These are phyloP conservation scores for Vireo altiloquus DNA, from an alignment of 2,113 vertebrate genomes.

Conservation along the genomic window DNA sequence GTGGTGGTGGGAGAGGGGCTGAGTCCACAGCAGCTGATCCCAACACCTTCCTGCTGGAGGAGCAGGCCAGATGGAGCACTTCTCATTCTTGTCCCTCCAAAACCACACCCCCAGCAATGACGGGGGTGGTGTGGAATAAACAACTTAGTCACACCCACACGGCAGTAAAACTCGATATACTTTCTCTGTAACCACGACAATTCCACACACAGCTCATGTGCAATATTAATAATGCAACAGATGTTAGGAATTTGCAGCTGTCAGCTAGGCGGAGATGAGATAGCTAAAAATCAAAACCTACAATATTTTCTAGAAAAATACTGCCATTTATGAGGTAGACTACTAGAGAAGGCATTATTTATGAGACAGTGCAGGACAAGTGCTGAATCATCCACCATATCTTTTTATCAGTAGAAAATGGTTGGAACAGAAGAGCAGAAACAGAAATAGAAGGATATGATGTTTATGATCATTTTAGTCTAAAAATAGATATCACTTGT, in stretches of 20 bases:
- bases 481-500: not conserved
- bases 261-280: not conserved
- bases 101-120: not conserved
- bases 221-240: not conserved
- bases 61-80: accelerated
- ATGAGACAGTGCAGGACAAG: not conserved
- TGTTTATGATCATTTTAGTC: not conserved
- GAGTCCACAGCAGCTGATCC: not conserved
- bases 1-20: not conserved
- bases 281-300: not conserved
- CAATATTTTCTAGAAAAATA: not conserved
- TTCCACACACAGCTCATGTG: not conserved
- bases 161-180: not conserved
- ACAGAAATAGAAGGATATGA: not conserved
- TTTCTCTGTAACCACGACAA: no score
- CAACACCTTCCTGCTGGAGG: not conserved
- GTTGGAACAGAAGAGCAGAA: not conserved
- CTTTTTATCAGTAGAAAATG: not conserved
- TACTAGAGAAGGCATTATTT: not conserved
- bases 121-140: not conserved
- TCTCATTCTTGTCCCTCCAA: not conserved
- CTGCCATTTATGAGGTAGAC: not conserved
- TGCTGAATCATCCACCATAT: not conserved
- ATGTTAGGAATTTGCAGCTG: not conserved
- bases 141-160: no score